Evolutionary conservation across 2,888 invertebrate species (phyloP).

Genomic region (Sepiola atlantica): DNA sequence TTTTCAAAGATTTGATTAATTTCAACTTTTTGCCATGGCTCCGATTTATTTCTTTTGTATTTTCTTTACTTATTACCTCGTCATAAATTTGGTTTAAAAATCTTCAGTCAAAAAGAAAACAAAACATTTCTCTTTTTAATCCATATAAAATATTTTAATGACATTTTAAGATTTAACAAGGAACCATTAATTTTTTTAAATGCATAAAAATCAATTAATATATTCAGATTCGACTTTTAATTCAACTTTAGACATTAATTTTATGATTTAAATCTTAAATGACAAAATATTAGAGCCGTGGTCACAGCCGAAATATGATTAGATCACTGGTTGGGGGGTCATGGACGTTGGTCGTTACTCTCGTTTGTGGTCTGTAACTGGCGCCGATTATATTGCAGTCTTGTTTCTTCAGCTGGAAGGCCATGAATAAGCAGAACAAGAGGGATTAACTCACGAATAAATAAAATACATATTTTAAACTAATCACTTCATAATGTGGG

Average conservation of each 20-base stretch:
- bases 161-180: not conserved
- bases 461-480: too few species aligned
- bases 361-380: too few species aligned
- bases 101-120: too few species aligned
- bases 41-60: not conserved
- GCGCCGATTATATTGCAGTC: too few species aligned
- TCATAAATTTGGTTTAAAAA: not conserved
- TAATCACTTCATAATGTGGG: too few species aligned
- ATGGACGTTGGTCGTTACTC: too few species aligned
- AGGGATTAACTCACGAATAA: too few species aligned
- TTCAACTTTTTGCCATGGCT: not conserved
- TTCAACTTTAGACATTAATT: not conserved
- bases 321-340: too few species aligned
- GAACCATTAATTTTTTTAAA: not conserved
- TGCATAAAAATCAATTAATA: not conserved
- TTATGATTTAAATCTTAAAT: not conserved
- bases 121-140: not conserved
- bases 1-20: not conserved
- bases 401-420: too few species aligned
- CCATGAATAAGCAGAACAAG: too few species aligned
- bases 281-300: not conserved
- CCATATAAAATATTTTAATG: not conserved
- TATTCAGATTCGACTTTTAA: not conserved
- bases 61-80: not conserved
- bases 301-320: not conserved